Conservation (phyloP, 1,140 invertebrate genomes). For the Drosophila repleta region DNA sequence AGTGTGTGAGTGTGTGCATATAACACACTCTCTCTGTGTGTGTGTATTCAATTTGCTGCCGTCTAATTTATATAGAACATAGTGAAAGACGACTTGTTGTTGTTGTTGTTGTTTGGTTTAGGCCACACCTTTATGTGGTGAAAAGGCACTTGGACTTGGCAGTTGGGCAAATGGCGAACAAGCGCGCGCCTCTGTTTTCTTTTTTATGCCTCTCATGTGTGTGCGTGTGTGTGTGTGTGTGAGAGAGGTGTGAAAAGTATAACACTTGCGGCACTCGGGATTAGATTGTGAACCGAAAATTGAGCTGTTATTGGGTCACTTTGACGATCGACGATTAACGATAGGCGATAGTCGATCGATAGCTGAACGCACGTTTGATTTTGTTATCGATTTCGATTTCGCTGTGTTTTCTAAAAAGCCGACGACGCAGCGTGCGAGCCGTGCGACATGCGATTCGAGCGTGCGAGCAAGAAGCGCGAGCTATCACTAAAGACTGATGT, state of each 20-base stretch:
- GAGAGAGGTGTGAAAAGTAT: conserved; percentile 36
- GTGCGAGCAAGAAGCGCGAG: conserved; percentile 83
- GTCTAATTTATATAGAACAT: conserved; percentile 53
- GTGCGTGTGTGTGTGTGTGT: conserved; percentile 15
- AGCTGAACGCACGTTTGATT: conserved; percentile 12
- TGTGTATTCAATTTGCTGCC: conserved; percentile 49
- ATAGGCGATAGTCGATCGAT: not conserved
- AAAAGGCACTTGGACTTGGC: conserved; percentile 48
- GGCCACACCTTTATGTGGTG: conserved; percentile 61
- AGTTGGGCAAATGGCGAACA: conserved; percentile 41
- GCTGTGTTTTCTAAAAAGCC: conserved; percentile 18
- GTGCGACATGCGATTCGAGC: conserved; percentile 75
- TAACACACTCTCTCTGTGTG: no score
- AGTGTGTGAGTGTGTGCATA: conserved; percentile 8
- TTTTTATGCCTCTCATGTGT: conserved; percentile 27
- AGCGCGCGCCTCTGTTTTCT: conserved; percentile 54
- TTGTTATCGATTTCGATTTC: conserved; percentile 17
- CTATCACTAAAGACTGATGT: conserved; percentile 84
- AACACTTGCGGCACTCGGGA: conserved; percentile 29
- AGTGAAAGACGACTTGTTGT: conserved; percentile 19
- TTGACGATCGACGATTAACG: conserved; percentile 4
- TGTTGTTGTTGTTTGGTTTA: conserved; percentile 29
- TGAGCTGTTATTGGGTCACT: conserved; percentile 20
- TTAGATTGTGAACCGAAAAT: conserved; percentile 4
- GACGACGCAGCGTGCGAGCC: conserved; percentile 48